Conservation (phyloP, 2,797 vertebrate species). For the Eulemur rubriventer region DNA sequence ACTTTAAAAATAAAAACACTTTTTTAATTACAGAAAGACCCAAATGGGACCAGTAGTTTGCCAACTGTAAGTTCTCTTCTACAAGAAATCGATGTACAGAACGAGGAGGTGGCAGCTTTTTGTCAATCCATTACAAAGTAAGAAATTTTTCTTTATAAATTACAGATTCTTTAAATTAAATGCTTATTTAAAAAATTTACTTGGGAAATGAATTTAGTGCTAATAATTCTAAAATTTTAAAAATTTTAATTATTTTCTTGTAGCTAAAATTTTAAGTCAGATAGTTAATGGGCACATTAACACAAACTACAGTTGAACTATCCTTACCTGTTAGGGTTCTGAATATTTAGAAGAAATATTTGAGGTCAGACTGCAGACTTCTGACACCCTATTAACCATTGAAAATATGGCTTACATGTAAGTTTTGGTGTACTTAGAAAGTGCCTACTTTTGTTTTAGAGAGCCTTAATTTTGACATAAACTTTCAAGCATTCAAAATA, state of each 20-base stretch:
- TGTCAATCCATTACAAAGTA: conserved; percentile 93
- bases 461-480: neutral
- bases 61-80: conserved; percentile 87
- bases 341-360: conserved; percentile 23
- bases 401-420: conserved; percentile 23
- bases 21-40: conserved; percentile 87
- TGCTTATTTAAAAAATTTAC: neutral
- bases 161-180: conserved; percentile 46
- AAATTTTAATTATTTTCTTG: neutral
- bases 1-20: conserved; percentile 75
- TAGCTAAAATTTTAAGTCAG: conserved; percentile 36
- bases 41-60: conserved; percentile 87
- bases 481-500: conserved; percentile 41
- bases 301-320: neutral
- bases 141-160: conserved; percentile 80
- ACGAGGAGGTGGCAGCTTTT: conserved; percentile 94
- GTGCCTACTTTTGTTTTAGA: conserved; percentile 14
- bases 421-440: conserved; percentile 12
- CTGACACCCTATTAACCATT: neutral
- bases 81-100: conserved; percentile 90
- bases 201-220: conserved; percentile 8
- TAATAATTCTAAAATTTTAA: conserved; percentile 27
- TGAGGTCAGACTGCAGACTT: neutral
- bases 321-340: neutral
- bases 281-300: conserved; percentile 3